phyloP scores from a whole-genome alignment of 2,888 invertebrate genomes.

The Polia nebulosa region DNA sequence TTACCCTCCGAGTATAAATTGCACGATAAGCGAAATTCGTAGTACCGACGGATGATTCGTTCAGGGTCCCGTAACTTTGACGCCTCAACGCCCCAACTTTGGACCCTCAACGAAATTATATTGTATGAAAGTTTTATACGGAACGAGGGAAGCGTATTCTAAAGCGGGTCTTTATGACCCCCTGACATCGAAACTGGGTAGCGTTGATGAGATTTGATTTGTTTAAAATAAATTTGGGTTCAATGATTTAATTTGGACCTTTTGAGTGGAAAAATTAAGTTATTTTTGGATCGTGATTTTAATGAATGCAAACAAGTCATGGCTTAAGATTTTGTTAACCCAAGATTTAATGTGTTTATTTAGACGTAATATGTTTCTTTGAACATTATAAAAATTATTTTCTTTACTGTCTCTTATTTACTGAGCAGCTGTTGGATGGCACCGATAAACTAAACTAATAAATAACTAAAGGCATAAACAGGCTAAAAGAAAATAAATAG shows the following conservation, averaged over 20 bases:
- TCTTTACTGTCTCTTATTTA: too few species aligned
- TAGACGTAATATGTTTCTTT: too few species aligned
- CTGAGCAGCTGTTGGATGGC: too few species aligned
- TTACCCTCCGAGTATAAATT: slow-evolving; percentile 34
- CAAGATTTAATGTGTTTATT: background rate
- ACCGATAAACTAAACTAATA: too few species aligned
- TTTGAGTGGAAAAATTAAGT: slow-evolving; percentile 16
- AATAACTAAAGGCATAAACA: too few species aligned
- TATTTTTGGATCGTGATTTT: slow-evolving; percentile 23
- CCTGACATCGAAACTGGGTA: slow-evolving; percentile 32
- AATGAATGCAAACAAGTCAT: background rate
- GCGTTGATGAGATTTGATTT: slow-evolving; percentile 51
- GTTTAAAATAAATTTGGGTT: slow-evolving; percentile 46
- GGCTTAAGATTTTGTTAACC: background rate
- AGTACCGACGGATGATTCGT: slow-evolving; percentile 33
- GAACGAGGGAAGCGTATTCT: slow-evolving; percentile 42
- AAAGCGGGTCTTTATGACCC: slow-evolving; percentile 42
- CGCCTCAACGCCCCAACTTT: slow-evolving; percentile 47
- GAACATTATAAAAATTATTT: too few species aligned
- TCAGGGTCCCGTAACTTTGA: slow-evolving; percentile 37
- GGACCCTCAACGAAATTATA: slow-evolving; percentile 50
- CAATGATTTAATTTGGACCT: slow-evolving; percentile 41
- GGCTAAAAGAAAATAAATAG: too few species aligned
- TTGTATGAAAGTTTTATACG: slow-evolving; percentile 57
- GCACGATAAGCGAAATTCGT: slow-evolving; percentile 37